A percentile compares a stretch with the other conserved stretches of the same genome.
phyloP scores from a whole-genome alignment of 2,888 invertebrate species.

The Sylvicola cinctus region DNA sequence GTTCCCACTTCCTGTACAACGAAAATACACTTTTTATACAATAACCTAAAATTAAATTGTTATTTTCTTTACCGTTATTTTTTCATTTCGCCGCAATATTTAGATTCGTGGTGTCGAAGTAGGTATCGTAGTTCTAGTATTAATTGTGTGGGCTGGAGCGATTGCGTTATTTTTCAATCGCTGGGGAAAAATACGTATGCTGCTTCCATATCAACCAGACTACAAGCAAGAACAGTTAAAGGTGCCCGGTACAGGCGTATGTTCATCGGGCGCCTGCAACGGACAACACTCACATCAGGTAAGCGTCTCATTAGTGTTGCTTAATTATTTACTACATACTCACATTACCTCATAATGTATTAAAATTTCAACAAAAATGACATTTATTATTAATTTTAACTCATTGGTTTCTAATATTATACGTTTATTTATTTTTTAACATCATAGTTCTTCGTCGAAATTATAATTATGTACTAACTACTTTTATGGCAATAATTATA shows the following conservation, averaged over 20 bases:
- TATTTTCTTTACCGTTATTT: conserved; percentile 4
- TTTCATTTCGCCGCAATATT: conserved; percentile 5
- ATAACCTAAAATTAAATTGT: too few species aligned
- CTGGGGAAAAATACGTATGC: conserved; percentile 79
- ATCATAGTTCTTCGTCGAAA: too few species aligned
- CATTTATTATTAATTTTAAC: too few species aligned
- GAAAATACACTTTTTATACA: too few species aligned
- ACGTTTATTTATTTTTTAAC: too few species aligned
- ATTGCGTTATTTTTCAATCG: conserved; percentile 73
- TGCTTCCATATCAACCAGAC: conserved; percentile 78
- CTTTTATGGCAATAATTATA: too few species aligned
- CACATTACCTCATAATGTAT: too few species aligned
- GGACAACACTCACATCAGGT: conserved; percentile 34
- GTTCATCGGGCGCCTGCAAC: conserved; percentile 36
- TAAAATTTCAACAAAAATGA: too few species aligned
- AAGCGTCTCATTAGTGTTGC: conserved; percentile 7
- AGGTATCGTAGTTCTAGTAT: conserved; percentile 64
- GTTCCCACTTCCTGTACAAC: too few species aligned
- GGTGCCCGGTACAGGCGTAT: conserved; percentile 50
- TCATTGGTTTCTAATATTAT: too few species aligned
- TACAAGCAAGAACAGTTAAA: conserved; percentile 76
- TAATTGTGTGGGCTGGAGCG: conserved; percentile 70
- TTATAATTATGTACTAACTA: too few species aligned
- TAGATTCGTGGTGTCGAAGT: conserved; percentile 81
- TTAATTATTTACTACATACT: too few species aligned